Base-by-base conservation (phyloP, 1,140 invertebrate species). In the Zaprionus ghesquierei region DNA sequence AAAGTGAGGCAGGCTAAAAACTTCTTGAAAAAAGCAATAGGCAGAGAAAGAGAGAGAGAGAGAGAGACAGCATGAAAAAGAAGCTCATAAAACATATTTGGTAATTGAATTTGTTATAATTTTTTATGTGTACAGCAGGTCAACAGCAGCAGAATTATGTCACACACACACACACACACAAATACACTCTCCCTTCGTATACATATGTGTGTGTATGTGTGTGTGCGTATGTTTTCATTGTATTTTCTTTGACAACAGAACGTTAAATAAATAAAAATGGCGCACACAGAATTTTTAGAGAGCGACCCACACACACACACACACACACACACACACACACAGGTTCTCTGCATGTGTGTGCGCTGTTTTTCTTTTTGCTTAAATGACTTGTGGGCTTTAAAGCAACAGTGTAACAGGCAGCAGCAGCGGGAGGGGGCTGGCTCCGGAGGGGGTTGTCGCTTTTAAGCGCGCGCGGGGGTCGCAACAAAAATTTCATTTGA, bases 91-190 rank as follows among this genome's bases (percentile, higher is more conserved):
- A 86, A 86, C 78, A 85, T 81, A 81, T 85, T 86, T 81, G 59
- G 80, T 85, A 86, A 85, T 85, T 85, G 81, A 85, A 85, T 85
- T 86, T 85, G 77, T 85, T 74, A 86, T 85, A 86, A 81, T 79
- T 81, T 81, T 81, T 75, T 68, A 66, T 66, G 60, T 81, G 65
- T 71, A 72, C 69, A 72, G 35, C 63, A 68, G 63, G 69, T 68
- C 70, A 72, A 72, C 69, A 72, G 49, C 69, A 71, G 46, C 44
- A 71, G 60, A 55, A 70, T 70, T 63, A 70, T 70, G 46, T 62
- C 12, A 56, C 23, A 68, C 44, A 23, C 31, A 38, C 20, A 27
- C 13, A 25, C 23, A 58, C 31, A 55, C 10, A 13, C 18, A 38
- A 15, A 38, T 38, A 38, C 35, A 38, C 35, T 38, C 35, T 5